Conservation (phyloP, 1,140 invertebrate species). For the Drosophila leontia region DNA sequence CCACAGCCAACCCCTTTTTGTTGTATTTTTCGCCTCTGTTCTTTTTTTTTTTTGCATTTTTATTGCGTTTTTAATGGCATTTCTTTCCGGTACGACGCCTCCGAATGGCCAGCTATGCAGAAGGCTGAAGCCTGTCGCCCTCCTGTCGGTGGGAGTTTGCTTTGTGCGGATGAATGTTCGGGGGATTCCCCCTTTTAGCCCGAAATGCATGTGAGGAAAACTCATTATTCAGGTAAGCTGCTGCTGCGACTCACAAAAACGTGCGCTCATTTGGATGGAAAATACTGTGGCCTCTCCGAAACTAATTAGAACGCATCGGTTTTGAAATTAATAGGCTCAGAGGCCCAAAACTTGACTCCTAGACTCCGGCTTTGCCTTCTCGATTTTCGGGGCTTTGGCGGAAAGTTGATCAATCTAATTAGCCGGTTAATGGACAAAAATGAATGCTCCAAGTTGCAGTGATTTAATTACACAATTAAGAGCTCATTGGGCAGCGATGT, state of each 20-base stretch:
- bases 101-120: conserved; percentile 66
- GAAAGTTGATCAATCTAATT: conserved; percentile 70
- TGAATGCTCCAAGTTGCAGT: conserved; percentile 56
- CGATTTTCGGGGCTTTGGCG: conserved; percentile 6
- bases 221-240: conserved; percentile 76
- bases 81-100: conserved; percentile 80
- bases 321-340: conserved; percentile 61
- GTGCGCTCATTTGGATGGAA: conserved; percentile 67
- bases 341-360: conserved; percentile 16
- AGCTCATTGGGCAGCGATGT: conserved; percentile 30
- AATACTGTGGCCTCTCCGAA: conserved; percentile 38
- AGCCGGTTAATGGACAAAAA: conserved; percentile 65
- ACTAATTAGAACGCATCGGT: conserved; percentile 70
- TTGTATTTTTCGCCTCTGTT: conserved; percentile 59
- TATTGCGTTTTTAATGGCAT: conserved; percentile 82
- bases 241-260: conserved; percentile 49
- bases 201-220: conserved; percentile 45
- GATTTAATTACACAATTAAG: conserved; percentile 74
- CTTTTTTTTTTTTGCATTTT: conserved; percentile 75
- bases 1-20: conserved; percentile 19
- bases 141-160: conserved; percentile 42
- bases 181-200: conserved; percentile 15
- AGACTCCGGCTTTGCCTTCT: background rate
- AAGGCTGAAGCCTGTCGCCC: conserved; percentile 63
- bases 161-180: conserved; percentile 29